Evolutionary conservation across 92 coral and sea anemone genomes (phyloP), one percentile per base, ranked within the genome.

Genomic region (Actinernus sp.): DNA sequence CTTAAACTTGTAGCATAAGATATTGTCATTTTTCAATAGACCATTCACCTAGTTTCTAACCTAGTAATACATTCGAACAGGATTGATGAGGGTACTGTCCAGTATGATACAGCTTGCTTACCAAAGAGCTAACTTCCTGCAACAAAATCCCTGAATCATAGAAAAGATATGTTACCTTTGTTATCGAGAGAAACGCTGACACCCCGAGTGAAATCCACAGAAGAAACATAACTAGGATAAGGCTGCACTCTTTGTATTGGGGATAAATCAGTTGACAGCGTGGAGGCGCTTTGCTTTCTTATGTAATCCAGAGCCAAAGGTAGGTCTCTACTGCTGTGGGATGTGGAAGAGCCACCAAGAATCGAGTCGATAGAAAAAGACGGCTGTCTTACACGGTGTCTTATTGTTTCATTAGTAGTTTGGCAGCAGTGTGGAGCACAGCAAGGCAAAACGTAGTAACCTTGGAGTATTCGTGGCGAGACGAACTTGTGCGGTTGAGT

Each of bases 281-380:
- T 4, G 30, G 75, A 26, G 8, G 46, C 49, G 16, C 63, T 32
- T 31, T 65, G 72, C 28, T 39, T 65, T 49, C 49, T 32, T 25
- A 65, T 13, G 33, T 46, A 65, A 14, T 65, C 72, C 19, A 68
- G 31, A 19, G 75, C 36, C 1, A 26, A 10, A 4, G 75, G 31
- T 0, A 53, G 26, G 3, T 58, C 13, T 54, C 55, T 68, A 4
- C 27, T 28, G 1, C 52, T 32, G 4, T 58, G 52, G 3, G 63
- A 16, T 0, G 63, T 20, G 10, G 58, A 27, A 4, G 47, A 19
- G 4, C 53, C 37, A 16, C 31, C 39, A 12, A 70, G 47, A 30
- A 70, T 70, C 8, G 78, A 52, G 27, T 70, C 78, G 33, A 70
- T 70, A 3, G 65, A 37, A 44, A 70, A 70, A 0, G 78, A 70